Evolutionary conservation across 2,797 vertebrate species (phyloP).

Genomic region (Crax fasciolata): DNA sequence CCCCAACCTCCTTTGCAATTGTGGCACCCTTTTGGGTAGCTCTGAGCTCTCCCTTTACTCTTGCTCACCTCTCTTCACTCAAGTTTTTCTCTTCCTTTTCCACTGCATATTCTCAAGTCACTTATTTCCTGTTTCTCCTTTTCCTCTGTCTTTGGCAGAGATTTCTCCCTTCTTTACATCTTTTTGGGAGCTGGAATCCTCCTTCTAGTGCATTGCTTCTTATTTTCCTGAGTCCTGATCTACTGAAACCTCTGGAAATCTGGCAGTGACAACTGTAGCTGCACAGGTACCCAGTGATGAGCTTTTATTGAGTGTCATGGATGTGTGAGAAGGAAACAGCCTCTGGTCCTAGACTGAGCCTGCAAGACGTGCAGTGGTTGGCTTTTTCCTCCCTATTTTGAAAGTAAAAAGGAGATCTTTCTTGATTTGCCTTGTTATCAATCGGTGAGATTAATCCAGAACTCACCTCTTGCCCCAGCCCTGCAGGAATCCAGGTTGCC

Average conservation of each 20-base stretch:
- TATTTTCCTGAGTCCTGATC: background rate
- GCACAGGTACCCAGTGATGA: background rate
- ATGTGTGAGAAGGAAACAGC: background rate
- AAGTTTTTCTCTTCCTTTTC: background rate
- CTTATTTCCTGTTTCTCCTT: background rate
- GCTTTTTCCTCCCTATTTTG: background rate
- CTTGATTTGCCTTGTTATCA: background rate
- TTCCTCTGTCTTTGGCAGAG: background rate
- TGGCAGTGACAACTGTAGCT: background rate
- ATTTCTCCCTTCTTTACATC: background rate
- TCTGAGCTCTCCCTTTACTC: background rate
- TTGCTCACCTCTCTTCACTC: background rate
- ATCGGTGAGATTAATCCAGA: conserved; percentile 24
- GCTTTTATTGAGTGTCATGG: background rate
- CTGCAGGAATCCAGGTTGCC: conserved; percentile 45
- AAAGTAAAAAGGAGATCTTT: background rate
- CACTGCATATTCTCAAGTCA: background rate
- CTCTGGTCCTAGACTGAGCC: background rate
- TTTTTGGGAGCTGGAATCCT: background rate
- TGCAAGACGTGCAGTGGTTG: background rate
- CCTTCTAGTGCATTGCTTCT: background rate
- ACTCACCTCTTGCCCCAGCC: background rate
- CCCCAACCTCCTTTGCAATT: background rate
- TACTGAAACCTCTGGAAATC: background rate
- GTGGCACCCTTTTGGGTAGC: background rate